Percentiles rank a stretch among this genome's conserved stretches.
These are phyloP conservation scores for Caenorhabditis sp. DNA, from an alignment of 2,888 invertebrate species.

Conservation along the genomic window DNA sequence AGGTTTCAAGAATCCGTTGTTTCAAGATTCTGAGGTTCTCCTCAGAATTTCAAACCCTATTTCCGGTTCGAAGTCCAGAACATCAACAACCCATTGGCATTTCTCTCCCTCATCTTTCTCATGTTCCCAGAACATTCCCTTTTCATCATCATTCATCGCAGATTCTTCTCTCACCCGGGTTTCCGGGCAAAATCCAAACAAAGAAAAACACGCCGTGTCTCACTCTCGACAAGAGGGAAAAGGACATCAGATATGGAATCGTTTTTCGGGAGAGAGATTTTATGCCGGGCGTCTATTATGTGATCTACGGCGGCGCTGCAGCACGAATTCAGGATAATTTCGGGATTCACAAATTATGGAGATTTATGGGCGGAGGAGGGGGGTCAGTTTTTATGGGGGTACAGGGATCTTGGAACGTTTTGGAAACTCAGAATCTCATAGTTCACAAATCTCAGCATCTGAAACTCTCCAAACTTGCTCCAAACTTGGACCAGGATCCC, in stretches of 20 bases:
- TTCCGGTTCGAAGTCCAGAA: background rate
- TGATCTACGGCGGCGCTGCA: background rate
- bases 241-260: slow-evolving; percentile 2
- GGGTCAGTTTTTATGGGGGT: background rate
- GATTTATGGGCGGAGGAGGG: background rate
- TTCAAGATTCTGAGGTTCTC: background rate
- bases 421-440: background rate
- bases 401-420: background rate
- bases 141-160: too few relatives aligned
- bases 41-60: background rate
- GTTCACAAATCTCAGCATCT: too few relatives aligned
- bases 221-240: background rate
- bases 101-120: background rate
- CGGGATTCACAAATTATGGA: background rate
- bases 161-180: background rate
- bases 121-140: background rate
- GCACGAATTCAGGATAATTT: background rate
- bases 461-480: background rate
- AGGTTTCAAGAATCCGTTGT: too few relatives aligned
- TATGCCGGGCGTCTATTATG: background rate
- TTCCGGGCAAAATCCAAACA: background rate
- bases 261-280: background rate
- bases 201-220: background rate
- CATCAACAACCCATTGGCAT: background rate
- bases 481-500: too few relatives aligned